Base-by-base conservation (phyloP, 2,888 invertebrate species). In the Dyspetes luteomarginatus region DNA sequence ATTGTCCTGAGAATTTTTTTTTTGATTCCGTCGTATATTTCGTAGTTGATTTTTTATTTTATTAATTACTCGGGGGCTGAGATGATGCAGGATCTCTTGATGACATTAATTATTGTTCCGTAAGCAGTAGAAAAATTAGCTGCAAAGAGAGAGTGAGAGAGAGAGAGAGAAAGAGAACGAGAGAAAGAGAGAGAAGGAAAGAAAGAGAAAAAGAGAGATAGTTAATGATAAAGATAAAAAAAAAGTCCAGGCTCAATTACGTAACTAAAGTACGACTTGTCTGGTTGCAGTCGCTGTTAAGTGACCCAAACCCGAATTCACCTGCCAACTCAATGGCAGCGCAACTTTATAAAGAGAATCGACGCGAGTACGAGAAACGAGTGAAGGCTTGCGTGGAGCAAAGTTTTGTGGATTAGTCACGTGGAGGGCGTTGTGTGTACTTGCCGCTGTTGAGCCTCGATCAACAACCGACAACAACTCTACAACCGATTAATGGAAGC, bases 331-430 rank as follows among this genome's bases (percentile, higher is more conserved):
- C 98, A 88, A 97, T 98, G 95, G 99, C 99, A 91, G 99, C 99
- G 87, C 99, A 99, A 94, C 95, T 99, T 91, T 99, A 99, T 94
- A 98, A 99, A 94, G 99, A 99, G 93, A 99, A 99, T 93, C 95
- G 98, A 90, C 95, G 99, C 91, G 99, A 99, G 94, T 99, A 99
- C 93, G 99, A 99, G 94, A 99, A 99, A 94, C 96, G 98, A 94
- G 99, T 99, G 92, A 98, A 98, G 95, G 98, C 98, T 91, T 98
- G 99, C 93, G 99, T 99, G 92, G 99, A 99, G 95, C 98, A 99
- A 94, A 98, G 98, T 93, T 99, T 99, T 96, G 97, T 97, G 93
- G 97, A 97, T 95, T 97, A 97, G 95, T 91, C 86, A 88, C 86
- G 85, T 87, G 85, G 81, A 83, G 69, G 83, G 60, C 82, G 62